Conservation (phyloP, 2,888 invertebrate genomes). For the Parthenolecanium corni region DNA sequence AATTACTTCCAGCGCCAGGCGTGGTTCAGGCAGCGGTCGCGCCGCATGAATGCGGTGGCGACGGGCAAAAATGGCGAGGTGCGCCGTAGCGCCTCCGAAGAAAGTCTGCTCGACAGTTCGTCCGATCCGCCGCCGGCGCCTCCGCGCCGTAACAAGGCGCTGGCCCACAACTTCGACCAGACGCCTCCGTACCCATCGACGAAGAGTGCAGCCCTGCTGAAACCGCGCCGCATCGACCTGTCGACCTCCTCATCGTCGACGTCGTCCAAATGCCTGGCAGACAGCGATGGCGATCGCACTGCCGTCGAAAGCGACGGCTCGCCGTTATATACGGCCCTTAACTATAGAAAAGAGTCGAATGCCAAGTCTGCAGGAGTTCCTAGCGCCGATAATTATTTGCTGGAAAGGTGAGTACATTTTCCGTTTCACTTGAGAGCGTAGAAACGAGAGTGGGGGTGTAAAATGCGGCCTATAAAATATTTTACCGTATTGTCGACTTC, state of each 20-base stretch:
- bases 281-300: conserved; percentile 5
- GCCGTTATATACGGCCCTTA: conserved; percentile 32
- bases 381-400: neutral
- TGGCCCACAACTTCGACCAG: conserved; percentile 13
- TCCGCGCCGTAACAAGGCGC: conserved; percentile 16
- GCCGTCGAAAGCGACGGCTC: conserved; percentile 11
- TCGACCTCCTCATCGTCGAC: neutral
- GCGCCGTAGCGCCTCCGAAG: conserved; percentile 40
- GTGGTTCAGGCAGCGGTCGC: conserved; percentile 42
- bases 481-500: no score
- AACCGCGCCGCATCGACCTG: conserved; percentile 5
- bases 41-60: conserved; percentile 32
- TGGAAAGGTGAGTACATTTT: conserved; percentile 15
- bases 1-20: conserved; percentile 43
- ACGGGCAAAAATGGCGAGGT: conserved; percentile 34
- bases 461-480: no score
- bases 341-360: conserved; percentile 18
- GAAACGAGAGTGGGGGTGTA: no score
- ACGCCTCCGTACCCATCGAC: conserved; percentile 19
- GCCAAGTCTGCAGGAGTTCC: conserved; percentile 7
- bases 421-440: no score
- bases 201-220: conserved; percentile 1
- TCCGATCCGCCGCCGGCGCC: conserved; percentile 33
- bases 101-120: conserved; percentile 37
- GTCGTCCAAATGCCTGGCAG: conserved; percentile 1